Evolutionary conservation across 2,888 invertebrate species (phyloP).

Genomic region (Ametastegia equiseti): DNA sequence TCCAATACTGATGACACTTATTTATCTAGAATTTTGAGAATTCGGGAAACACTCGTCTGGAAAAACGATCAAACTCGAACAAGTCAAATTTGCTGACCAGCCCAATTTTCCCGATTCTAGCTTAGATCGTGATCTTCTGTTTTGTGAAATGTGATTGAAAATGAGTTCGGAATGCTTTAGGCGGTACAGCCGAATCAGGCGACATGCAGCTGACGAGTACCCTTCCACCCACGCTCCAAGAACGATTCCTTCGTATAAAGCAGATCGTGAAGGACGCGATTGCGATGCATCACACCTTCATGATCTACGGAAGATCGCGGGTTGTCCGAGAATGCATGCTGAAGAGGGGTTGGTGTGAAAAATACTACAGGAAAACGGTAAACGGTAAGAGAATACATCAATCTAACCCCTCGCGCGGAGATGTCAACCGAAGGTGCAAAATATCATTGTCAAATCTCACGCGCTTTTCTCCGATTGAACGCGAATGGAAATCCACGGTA

Average conservation of each 20-base stretch:
- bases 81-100: too few species aligned
- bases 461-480: neutral
- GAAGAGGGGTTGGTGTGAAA: constrained; percentile 72
- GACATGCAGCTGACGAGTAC: constrained; percentile 27
- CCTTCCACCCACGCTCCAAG: constrained; percentile 64
- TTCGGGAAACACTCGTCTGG: too few species aligned
- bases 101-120: neutral
- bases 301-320: constrained; percentile 71
- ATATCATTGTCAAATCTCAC: neutral
- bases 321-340: constrained; percentile 71
- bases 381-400: constrained; percentile 57
- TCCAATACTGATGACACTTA: too few species aligned
- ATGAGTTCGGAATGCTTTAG: neutral
- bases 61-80: too few species aligned
- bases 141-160: neutral
- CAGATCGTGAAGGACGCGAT: constrained; percentile 70
- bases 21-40: too few species aligned
- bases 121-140: neutral
- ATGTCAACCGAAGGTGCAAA: neutral
- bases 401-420: too few species aligned
- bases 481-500: too few species aligned
- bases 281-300: constrained; percentile 67
- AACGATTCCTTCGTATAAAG: constrained; percentile 67
- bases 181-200: neutral
- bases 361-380: constrained; percentile 65